phyloP scores from a whole-genome alignment of 2,888 invertebrate genomes.

The Volucella zonaria region DNA sequence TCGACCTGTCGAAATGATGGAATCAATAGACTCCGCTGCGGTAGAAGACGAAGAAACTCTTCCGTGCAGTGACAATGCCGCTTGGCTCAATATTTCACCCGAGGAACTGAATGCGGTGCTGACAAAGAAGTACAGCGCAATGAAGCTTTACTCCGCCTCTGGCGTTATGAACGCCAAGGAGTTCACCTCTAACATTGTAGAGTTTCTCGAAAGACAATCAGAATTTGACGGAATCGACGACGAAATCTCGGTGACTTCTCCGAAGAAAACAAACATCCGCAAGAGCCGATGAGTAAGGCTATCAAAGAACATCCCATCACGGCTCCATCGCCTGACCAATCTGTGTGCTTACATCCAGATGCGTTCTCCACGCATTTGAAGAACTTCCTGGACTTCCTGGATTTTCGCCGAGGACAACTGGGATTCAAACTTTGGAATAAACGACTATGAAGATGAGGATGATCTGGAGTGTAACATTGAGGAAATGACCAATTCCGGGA shows the following conservation, averaged over 20 bases:
- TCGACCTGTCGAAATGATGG: slow-evolving; percentile 82
- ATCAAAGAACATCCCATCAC: slow-evolving; percentile 80
- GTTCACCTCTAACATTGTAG: slow-evolving; percentile 84
- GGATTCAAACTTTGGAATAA: slow-evolving; percentile 89
- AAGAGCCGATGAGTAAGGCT: slow-evolving; percentile 81
- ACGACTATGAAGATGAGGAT: slow-evolving; percentile 89
- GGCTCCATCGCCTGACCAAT: slow-evolving; percentile 66
- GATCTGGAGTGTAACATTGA: slow-evolving; percentile 81
- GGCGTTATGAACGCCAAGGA: slow-evolving; percentile 84
- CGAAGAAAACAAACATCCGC: slow-evolving; percentile 82
- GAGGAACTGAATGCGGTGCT: slow-evolving; percentile 92
- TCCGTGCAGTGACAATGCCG: slow-evolving; percentile 87
- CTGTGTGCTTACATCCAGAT: slow-evolving; percentile 81
- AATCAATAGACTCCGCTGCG: slow-evolving; percentile 82
- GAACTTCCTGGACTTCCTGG: slow-evolving; percentile 94
- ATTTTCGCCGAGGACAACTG: slow-evolving; percentile 91
- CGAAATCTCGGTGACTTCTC: slow-evolving; percentile 76
- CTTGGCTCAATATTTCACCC: slow-evolving; percentile 92
- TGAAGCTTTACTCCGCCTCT: slow-evolving; percentile 84
- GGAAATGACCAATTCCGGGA: slow-evolving; percentile 81
- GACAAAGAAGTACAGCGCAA: slow-evolving; percentile 87
- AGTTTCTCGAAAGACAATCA: slow-evolving; percentile 89
- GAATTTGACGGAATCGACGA: slow-evolving; percentile 88
- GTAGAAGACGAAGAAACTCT: slow-evolving; percentile 84
- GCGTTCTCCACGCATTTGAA: slow-evolving; percentile 91